Percentiles rank a stretch among this genome's conserved stretches.
phyloP scores from a whole-genome alignment of 92 coral and sea anemone genomes.

The Isaurus tuberculatus region DNA sequence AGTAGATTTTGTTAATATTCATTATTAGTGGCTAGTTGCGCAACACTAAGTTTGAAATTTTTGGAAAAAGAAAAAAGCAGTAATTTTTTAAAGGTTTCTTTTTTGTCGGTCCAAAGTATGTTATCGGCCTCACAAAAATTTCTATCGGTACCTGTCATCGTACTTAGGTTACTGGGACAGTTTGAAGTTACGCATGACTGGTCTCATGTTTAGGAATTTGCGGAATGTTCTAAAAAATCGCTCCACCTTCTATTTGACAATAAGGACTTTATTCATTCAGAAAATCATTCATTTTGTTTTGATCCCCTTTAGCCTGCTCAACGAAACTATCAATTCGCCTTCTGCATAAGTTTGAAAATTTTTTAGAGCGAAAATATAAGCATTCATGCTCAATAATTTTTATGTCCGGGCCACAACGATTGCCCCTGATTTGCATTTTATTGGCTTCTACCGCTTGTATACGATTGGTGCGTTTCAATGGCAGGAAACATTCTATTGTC shows the following conservation, averaged over 20 bases:
- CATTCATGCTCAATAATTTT: constrained; percentile 7
- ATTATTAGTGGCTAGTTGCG: neutral
- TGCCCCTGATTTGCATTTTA: constrained; percentile 61
- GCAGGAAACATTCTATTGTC: constrained; percentile 86
- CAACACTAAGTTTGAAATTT: neutral
- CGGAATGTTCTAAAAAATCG: constrained; percentile 56
- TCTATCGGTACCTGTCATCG: constrained; percentile 31
- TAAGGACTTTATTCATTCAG: neutral
- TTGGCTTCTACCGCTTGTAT: constrained; percentile 65
- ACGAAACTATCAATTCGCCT: neutral
- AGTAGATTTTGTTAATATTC: constrained; percentile 9
- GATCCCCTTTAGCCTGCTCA: neutral
- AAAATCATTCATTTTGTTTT: neutral
- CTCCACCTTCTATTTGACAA: constrained; percentile 59
- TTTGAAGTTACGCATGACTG: constrained; percentile 60
- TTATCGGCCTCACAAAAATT: constrained; percentile 29
- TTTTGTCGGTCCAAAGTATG: neutral
- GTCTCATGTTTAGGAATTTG: constrained; percentile 70
- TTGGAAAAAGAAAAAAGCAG: neutral
- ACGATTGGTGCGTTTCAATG: constrained; percentile 74
- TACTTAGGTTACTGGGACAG: constrained; percentile 15
- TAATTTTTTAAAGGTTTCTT: neutral
- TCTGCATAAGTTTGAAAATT: neutral
- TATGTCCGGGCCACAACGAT: constrained; percentile 42
- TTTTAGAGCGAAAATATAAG: neutral